Base-by-base conservation (phyloP, 2,797 vertebrate species). In the Acanthis flammea region DNA sequence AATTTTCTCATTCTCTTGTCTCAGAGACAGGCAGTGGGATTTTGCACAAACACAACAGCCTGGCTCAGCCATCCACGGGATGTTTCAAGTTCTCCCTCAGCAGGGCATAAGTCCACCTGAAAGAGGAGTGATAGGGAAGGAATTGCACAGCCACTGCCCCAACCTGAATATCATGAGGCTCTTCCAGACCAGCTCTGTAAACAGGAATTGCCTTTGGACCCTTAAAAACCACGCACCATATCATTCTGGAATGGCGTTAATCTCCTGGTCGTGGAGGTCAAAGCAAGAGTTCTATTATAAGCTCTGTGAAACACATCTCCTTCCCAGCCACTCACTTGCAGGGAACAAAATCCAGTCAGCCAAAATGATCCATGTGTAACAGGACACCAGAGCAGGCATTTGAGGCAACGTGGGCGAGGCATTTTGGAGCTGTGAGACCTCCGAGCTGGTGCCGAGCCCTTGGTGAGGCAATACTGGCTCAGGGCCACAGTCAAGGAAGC, bases 211-310 rank as follows among this genome's bases (percentile, higher is more conserved):
- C 92, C 74, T 89, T 66, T 78, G 65, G 68, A 94, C 57, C 70
- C 92, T 82, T 94, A 91, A 88, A 84, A 95, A 84, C 50, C 84
- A 81, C 0, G 2, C 44, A 62, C 48, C 37, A 2, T 94, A 90
- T 93, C 88, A 44, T 70, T 90, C 70, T 62, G 90, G 90, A 94
- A 97, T 65, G 91, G 90, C 0, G 74, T 75, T 95, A 95, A 97
- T 94, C 93, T 90, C 77, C 72, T 22, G 35, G 88, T 65, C 1
- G 0, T 27, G 37, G 87, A 88, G 84, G 91, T 83, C 86, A 92
- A 85, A 95, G 90, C 55, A 75, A 78, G 42, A n/a, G 86, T 96
- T 94, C 95, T 97, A 93, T 97, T 96, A 84, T 88, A 95, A 95
- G 88, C 88, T 74, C 75, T 24, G 42, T 53, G 55, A 90, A 92